These are phyloP conservation scores for Hydrolagus affinis DNA, from an alignment of 2,113 vertebrate genomes.

Conservation along the genomic window DNA sequence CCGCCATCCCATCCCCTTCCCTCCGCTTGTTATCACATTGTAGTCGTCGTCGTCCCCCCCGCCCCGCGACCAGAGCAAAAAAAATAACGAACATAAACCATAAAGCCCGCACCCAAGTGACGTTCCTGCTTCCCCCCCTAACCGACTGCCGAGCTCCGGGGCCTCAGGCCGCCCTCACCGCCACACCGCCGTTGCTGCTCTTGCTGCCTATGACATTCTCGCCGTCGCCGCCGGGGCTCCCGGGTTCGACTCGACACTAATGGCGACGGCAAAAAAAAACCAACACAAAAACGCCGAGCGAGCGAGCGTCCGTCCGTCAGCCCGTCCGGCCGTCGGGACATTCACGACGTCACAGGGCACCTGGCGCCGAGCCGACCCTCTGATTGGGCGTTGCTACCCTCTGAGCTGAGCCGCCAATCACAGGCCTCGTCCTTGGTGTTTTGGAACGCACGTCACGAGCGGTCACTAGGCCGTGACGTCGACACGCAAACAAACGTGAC, in stretches of 20 bases:
- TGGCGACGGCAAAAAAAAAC: constrained; percentile 21
- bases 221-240: not conserved
- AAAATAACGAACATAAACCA: not conserved
- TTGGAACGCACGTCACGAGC: constrained; percentile 18
- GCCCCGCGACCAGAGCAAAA: constrained; percentile 8
- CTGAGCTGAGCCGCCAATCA: not conserved
- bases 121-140: not conserved
- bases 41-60: not conserved
- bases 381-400: not conserved
- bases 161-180: not conserved
- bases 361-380: not conserved
- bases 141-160: constrained; percentile 7
- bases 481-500: constrained; percentile 4
- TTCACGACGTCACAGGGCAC: constrained; percentile 22
- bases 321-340: not conserved
- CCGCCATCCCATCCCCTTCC: not conserved
- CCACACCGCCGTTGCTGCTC: not conserved
- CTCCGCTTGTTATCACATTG: not conserved
- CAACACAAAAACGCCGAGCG: not conserved
- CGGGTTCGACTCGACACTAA: constrained; percentile 23
- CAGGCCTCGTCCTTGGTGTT: not conserved
- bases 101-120: not conserved
- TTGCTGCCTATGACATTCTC: constrained; percentile 8
- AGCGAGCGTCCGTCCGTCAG: not conserved
- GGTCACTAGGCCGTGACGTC: not conserved